These are phyloP conservation scores for Caenorhabditis brenneri DNA, from an alignment of 1,140 invertebrate species.

Conservation along the genomic window DNA sequence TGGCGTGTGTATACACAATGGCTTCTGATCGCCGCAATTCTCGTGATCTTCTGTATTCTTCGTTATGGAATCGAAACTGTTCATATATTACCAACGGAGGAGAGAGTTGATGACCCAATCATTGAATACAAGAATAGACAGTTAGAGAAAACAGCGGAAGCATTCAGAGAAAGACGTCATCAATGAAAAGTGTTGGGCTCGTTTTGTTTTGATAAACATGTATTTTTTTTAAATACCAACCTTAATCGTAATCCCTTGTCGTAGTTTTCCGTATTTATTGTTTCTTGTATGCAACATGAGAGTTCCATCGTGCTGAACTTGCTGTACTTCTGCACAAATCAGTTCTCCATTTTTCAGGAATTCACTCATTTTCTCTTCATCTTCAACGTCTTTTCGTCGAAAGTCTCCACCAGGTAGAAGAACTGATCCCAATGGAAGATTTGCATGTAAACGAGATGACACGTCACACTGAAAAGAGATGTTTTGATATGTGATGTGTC, in stretches of 20 bases:
- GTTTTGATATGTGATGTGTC: no score
- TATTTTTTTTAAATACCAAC: no score
- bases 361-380: slow-evolving; percentile 94
- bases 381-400: slow-evolving; percentile 88
- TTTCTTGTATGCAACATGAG: slow-evolving; percentile 92
- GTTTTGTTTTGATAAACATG: no score
- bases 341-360: slow-evolving; percentile 94
- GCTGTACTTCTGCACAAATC: slow-evolving; percentile 84
- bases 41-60: not conserved
- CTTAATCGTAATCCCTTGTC: slow-evolving; percentile 86
- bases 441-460: slow-evolving; percentile 86
- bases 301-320: slow-evolving; percentile 85
- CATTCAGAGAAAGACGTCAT: not conserved
- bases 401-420: slow-evolving; percentile 96
- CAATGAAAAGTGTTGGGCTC: not conserved
- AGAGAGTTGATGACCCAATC: not conserved
- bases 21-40: not conserved
- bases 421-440: slow-evolving; percentile 87
- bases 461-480: slow-evolving; percentile 78
- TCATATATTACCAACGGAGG: not conserved
- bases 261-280: slow-evolving; percentile 92
- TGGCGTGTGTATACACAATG: not conserved
- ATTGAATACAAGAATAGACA: slow-evolving; percentile 5
- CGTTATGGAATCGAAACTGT: not conserved
- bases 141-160: slow-evolving; percentile 13